Conservation (phyloP, 2,113 vertebrate genomes). For the Cinclus cinclus region DNA sequence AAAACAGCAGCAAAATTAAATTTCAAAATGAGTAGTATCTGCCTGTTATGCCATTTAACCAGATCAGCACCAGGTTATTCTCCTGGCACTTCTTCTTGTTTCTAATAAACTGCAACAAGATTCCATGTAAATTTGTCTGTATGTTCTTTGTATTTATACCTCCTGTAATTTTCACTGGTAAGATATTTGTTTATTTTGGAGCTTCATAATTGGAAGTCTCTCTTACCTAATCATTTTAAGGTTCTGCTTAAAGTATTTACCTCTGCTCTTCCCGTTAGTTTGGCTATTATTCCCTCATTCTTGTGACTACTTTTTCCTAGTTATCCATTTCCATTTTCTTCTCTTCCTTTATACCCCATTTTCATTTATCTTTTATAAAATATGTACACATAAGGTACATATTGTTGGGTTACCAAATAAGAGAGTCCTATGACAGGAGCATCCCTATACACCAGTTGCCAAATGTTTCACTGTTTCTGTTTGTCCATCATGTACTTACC, state of each 20-base stretch:
- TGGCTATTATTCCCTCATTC: neutral
- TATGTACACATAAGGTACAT: neutral
- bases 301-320: neutral
- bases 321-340: neutral
- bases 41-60: neutral
- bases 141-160: neutral
- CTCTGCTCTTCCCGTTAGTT: neutral
- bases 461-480: neutral
- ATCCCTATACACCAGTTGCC: neutral
- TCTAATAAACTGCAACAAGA: neutral
- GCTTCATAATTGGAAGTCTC: neutral
- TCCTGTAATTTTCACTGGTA: neutral
- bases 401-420: neutral
- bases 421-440: neutral
- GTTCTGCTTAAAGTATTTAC: neutral
- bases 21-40: neutral
- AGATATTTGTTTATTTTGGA: neutral
- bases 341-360: neutral
- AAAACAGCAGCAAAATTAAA: neutral
- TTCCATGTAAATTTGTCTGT: neutral
- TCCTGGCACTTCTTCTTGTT: neutral
- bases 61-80: neutral
- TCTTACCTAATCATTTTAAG: neutral
- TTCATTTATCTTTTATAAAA: neutral
- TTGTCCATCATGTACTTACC: neutral